Conservation (phyloP, 2,113 vertebrate species). For the Sylvietta virens region DNA sequence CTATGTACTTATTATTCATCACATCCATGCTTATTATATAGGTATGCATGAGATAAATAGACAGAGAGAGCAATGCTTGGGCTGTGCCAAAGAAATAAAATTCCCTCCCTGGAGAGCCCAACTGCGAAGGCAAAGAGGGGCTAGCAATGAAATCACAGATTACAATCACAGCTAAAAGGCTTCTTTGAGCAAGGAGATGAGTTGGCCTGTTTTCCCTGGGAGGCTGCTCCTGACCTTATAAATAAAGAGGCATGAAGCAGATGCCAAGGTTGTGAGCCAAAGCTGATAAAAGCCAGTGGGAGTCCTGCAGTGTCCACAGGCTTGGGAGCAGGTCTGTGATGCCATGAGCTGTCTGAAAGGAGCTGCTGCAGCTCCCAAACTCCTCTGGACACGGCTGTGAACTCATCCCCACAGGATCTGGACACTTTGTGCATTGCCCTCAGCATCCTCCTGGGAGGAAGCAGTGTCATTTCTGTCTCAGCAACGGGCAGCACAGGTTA, state of each 20-base stretch:
- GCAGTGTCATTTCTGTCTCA: background rate
- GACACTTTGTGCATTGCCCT: background rate
- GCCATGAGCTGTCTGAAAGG: background rate
- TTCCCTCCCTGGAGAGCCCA: background rate
- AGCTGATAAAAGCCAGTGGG: constrained; percentile 14
- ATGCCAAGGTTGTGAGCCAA: constrained; percentile 22
- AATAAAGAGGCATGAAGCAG: background rate
- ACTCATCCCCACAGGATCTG: background rate
- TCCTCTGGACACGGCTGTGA: background rate
- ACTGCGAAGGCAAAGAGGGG: background rate
- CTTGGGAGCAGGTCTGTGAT: background rate
- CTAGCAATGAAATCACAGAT: constrained; percentile 28
- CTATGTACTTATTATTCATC: constrained; percentile 9
- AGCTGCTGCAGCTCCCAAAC: background rate
- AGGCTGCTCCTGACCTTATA: constrained; percentile 22
- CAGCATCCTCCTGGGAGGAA: background rate
- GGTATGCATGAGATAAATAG: constrained; percentile 45
- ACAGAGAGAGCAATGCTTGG: background rate
- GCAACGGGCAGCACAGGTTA: background rate
- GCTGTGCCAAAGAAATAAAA: constrained; percentile 41
- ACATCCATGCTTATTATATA: background rate
- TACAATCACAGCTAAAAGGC: background rate
- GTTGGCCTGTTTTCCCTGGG: constrained; percentile 15
- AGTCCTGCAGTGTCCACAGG: background rate
- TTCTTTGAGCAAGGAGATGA: constrained; percentile 23